phyloP scores from a whole-genome alignment of 2,888 invertebrate genomes.

The Dilophus febrilis region DNA sequence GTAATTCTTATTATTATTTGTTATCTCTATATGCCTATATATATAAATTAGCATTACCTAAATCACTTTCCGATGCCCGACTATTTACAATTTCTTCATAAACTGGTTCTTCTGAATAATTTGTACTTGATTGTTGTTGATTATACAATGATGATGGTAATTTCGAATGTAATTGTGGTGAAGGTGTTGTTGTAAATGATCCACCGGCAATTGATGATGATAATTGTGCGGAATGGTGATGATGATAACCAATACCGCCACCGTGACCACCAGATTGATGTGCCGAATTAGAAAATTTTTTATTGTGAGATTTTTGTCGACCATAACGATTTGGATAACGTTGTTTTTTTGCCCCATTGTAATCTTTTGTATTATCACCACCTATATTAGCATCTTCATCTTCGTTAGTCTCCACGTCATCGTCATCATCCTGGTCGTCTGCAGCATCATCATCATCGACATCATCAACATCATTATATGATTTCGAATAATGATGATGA shows the following conservation, averaged over 20 bases:
- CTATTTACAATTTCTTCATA: conserved; percentile 28
- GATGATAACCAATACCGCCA: conserved; percentile 10
- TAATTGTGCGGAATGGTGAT: not conserved
- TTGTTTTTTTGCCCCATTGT: not conserved
- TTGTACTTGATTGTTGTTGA: not conserved
- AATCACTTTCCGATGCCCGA: conserved; percentile 12
- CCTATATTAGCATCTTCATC: not conserved
- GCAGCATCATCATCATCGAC: not conserved
- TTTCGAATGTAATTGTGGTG: not conserved
- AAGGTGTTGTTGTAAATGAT: not conserved
- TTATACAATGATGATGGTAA: not conserved
- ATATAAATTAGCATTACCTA: too few relatives aligned
- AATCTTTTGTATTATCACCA: not conserved
- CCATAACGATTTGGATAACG: not conserved
- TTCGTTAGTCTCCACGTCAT: not conserved
- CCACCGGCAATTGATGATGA: not conserved
- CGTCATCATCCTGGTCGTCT: conserved; percentile 13
- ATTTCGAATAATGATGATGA: not conserved
- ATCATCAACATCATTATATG: not conserved
- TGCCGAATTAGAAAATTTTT: too few relatives aligned
- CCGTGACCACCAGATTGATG: conserved; percentile 18
- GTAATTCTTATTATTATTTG: too few relatives aligned
- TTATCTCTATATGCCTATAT: too few relatives aligned
- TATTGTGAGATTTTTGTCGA: conserved; percentile 1
- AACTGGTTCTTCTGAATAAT: conserved; percentile 20